A percentile compares a stretch with the other conserved stretches of the same genome.
Conservation (phyloP, 2,113 vertebrate species). For the Craseonycteris thonglongyai region DNA sequence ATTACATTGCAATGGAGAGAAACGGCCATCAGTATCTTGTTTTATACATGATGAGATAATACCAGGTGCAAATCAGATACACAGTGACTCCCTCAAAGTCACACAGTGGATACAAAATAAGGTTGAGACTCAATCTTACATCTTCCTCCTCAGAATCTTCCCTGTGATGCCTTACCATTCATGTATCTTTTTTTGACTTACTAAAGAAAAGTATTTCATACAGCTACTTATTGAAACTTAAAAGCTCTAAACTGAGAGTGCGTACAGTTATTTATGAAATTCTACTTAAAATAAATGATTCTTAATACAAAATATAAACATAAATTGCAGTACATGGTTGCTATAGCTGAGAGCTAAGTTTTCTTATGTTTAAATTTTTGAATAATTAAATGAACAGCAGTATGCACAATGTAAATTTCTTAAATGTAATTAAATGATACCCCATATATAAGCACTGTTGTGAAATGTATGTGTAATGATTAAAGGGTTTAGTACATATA, state of each 20-base stretch:
- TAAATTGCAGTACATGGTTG: conserved; percentile 41
- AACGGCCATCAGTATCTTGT: neutral
- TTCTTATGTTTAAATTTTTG: conserved; percentile 70
- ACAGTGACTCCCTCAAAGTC: neutral
- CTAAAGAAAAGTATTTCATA: conserved; percentile 28
- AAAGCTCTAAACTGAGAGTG: conserved; percentile 24
- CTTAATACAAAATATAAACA: conserved; percentile 56
- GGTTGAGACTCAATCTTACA: neutral
- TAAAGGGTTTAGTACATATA: conserved; percentile 70
- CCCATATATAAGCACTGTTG: conserved; percentile 59
- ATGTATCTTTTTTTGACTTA: neutral
- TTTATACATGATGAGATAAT: neutral
- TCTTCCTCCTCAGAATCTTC: neutral
- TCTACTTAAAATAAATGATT: conserved; percentile 64
- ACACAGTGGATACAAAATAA: neutral
- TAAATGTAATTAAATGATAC: conserved; percentile 73
- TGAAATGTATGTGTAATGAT: conserved; percentile 63
- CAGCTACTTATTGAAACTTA: conserved; percentile 59
- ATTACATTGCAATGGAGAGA: neutral
- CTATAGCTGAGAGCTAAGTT: conserved; percentile 68
- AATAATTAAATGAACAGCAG: conserved; percentile 77
- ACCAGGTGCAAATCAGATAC: neutral
- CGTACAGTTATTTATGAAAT: conserved; percentile 65
- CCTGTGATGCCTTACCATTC: neutral
- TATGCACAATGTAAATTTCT: conserved; percentile 69